Evolutionary conservation across 2,797 vertebrate genomes (phyloP).

Genomic region (Neosilurus hyrtlii): DNA sequence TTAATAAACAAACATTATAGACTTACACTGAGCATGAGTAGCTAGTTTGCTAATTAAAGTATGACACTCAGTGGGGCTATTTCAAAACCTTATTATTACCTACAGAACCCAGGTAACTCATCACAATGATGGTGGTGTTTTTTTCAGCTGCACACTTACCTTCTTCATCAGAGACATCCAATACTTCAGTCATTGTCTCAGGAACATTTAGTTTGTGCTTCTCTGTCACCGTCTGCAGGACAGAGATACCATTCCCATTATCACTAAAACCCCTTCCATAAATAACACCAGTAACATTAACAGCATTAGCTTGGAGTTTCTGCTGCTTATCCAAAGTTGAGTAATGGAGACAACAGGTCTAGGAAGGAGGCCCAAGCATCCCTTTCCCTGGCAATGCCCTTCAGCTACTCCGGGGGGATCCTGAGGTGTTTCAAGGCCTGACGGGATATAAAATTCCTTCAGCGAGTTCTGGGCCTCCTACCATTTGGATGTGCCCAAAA

Average conservation of each 20-base stretch:
- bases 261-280: background rate
- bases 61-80: background rate
- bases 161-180: constrained; percentile 98
- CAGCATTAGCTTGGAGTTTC: no score
- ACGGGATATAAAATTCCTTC: no score
- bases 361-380: no score
- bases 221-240: constrained; percentile 86
- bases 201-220: constrained; percentile 99
- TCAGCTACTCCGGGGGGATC: no score
- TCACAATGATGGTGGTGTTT: background rate
- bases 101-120: background rate
- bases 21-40: background rate
- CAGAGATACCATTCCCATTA: background rate
- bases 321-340: no score
- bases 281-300: background rate
- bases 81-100: background rate
- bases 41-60: background rate
- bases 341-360: no score
- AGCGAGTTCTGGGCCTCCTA: no score
- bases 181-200: constrained; percentile 96
- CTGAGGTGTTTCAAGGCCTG: no score
- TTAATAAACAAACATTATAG: background rate
- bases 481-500: no score
- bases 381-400: no score
- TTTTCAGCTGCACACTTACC: constrained; percentile 73